These are phyloP conservation scores for Philonicus albiceps DNA, from an alignment of 2,888 invertebrate genomes.

Conservation along the genomic window DNA sequence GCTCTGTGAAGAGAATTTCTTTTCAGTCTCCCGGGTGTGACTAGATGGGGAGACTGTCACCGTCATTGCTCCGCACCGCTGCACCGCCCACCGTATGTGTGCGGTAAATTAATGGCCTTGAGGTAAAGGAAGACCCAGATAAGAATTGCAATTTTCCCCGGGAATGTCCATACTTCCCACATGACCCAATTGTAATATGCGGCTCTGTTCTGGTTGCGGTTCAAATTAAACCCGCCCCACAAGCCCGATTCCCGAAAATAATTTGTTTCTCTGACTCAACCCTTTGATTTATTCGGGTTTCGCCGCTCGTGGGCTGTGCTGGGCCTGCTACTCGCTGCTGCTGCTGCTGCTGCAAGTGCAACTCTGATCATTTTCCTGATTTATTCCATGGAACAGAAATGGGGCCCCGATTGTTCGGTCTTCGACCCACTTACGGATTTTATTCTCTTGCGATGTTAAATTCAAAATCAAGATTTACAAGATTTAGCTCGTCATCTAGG, in stretches of 20 bases:
- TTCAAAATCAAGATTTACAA: not conserved
- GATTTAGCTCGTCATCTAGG: not conserved
- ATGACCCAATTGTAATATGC: constrained; percentile 15
- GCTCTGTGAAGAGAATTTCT: not conserved
- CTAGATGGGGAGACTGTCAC: not conserved
- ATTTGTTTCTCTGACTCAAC: not conserved
- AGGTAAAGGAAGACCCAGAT: constrained; percentile 12
- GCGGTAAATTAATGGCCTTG: constrained; percentile 16
- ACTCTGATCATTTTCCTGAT: not conserved
- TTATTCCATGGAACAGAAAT: not conserved
- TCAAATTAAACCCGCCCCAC: not conserved
- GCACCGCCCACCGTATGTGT: not conserved
- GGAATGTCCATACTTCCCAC: constrained; percentile 7
- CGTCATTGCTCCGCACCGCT: not conserved
- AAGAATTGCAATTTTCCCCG: constrained; percentile 27
- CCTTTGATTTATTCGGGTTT: not conserved
- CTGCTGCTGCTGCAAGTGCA: not conserved
- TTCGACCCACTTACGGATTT: not conserved
- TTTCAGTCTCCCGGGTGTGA: not conserved
- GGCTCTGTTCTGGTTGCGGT: not conserved
- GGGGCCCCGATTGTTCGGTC: not conserved
- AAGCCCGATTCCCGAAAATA: not conserved
- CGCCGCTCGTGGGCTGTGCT: not conserved
- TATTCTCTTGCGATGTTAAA: not conserved
- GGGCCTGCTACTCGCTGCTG: not conserved